Base-by-base conservation (phyloP, 2,888 invertebrate genomes). In the Dendrolimus houi region DNA sequence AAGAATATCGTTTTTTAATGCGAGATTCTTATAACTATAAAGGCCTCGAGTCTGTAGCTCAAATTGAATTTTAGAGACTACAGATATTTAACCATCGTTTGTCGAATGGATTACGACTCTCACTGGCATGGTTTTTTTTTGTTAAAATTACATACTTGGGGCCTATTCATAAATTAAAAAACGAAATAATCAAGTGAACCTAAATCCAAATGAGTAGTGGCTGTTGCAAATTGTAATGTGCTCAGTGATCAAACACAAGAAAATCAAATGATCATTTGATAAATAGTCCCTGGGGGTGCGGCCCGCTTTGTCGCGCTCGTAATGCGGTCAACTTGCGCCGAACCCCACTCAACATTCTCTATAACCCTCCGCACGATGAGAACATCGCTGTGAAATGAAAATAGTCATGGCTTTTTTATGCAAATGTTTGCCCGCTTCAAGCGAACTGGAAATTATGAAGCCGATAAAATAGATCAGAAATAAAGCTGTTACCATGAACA, bases 191-290 rank as follows among this genome's bases (percentile, higher is more conserved):
- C 64, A 59, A 80, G 83, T 84, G 68, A 83, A 85, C 84, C 85
- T 86, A 83, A 79, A 56, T 55, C 60, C 65, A 65, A 70, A 66
- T 67, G 65, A 66, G 65, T 64, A 70, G 63, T 62, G 60, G 71
- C 70, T 76, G 80, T 85, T 85, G 87, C 87, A 85, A 88, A 88
- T 85, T 83, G 76, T 90, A 89, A 89, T 87, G 89, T 88, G 89
- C 78, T 87, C 89, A 88, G 82, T 91, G 91, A 91, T 91, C 90
- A 91, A 91, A 91, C 87, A 91, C 90, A 91, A 91, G 90, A 88
- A 91, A 91, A 91, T 91, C 90, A 91, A 91, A 91, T 88, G 91
- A 91, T 91, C 87, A 91, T 91, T 91, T 91, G 91, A 91, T 91
- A 90, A 91, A 91, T 91, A 81, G 87, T 84, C 84, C 82, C 81